Base-by-base conservation (phyloP, 1,140 invertebrate species). In the Habropoda laboriosa region DNA sequence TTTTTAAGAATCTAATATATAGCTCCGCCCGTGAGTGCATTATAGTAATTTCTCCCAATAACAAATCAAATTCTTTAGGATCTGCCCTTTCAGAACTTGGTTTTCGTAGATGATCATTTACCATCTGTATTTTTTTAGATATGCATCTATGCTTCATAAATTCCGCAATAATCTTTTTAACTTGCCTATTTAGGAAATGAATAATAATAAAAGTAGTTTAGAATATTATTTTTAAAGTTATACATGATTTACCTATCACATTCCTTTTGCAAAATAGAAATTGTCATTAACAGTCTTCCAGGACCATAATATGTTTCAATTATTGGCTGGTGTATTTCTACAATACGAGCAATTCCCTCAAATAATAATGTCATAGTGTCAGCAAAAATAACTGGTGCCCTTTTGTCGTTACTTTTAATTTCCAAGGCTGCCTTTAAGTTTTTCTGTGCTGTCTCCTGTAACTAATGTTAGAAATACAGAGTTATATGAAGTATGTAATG, bases 261-360 rank as follows among this genome's bases (percentile, higher is more conserved):
- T 93, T 99, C 98, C 87, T 95, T 95, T 91, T 99, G 97, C 66
- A 99, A 90, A 87, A 96, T 95, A 70, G 92, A 94, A 67, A 97
- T 93, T 70, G 97, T 95, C 12, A 94, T 94, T 57, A 97, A 91
- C 49, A 99, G 91, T 88, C 94, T 94, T 5, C 97, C 97, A 45
- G 96, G 96, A 89, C 98, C 98, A 94, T 99, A 99, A 92, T 97
- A 98, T 10, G 97, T 98, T 91, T 99, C 98, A 49, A 99, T 96
- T 38, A 99, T 94, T 1, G 98, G 97, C 87, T 99, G 97, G 93
- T 99, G 97, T 32, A 97, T 95, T 93, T 99, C 98, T 55, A 99
- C 94, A 30, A 97, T 95, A 58, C 97, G 93, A 1, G 98, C 98
- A 81, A 99, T 96, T 30, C 96, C 96, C 93, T 99, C 98, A 92